Base-by-base conservation (phyloP, 2,797 vertebrate species). In the Lutjanus argentimaculatus region DNA sequence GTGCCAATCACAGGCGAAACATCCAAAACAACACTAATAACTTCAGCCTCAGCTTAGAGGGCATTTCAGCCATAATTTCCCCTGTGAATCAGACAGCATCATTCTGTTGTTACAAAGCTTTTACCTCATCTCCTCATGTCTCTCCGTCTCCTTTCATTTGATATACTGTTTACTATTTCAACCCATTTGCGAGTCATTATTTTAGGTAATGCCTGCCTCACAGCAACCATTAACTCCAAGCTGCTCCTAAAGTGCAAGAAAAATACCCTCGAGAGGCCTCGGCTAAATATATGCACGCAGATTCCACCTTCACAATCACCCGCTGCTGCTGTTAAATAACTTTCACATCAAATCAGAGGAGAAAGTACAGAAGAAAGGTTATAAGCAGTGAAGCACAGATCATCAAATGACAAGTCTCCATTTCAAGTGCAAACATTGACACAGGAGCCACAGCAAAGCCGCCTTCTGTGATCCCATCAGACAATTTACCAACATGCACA, bases 171-270 rank as follows among this genome's bases (percentile, higher is more conserved):
- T 74, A 85, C 79, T 74, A 84, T 84, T 83, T 86, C 65, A 77
- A 61, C 72, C 75, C 73, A 82, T 90, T 87, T 88, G 56, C 2
- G 19, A 76, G 65, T 84, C 84, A 67, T 91, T 85, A 88, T 85
- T 91, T 69, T 42, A 21, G 9, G 68, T 83, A 82, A 83, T 83
- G 75, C 56, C 48, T 70, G 67, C 58, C 80, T 84, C 49, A 61
- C 77, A 82, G 79, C 66, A 57, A 75, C 75, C 74, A 85, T 90
- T 87, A 87, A 67, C 63, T 72, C 59, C 56, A 84, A 82, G 72
- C 75, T 80, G 68, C 79, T 73, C 75, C 57, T 85, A 72, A 83
- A 86, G 72, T 79, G 62, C 77, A 68, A 82, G 75, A 66, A 75
- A 86, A 86, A 86, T 77, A 72, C 77, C 83, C 79, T 53, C 3